Conservation (phyloP, 2,888 invertebrate species). For the Sinopyrophorus schimmeli region DNA sequence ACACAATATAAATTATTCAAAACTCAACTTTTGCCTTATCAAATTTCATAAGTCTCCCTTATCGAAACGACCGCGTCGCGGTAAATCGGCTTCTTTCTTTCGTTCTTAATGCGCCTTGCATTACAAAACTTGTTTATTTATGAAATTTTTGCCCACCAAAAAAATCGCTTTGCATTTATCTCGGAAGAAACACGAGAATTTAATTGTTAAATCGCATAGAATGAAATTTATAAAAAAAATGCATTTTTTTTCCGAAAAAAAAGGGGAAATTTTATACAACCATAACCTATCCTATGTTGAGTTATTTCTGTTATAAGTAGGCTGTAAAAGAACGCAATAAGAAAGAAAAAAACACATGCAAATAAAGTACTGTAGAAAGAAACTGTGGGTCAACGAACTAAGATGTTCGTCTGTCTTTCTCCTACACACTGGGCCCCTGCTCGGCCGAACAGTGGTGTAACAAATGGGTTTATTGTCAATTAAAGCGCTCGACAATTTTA, state of each 20-base stretch:
- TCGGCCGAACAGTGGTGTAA: constrained; percentile 25
- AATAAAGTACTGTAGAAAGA: constrained; percentile 58
- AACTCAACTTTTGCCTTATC: not conserved
- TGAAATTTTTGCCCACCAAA: too few species aligned
- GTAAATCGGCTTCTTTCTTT: too few species aligned
- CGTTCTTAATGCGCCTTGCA: too few species aligned
- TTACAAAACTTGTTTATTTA: too few species aligned
- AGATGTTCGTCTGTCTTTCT: constrained; percentile 53
- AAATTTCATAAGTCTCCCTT: not conserved
- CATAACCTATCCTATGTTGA: constrained; percentile 56
- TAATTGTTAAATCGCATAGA: too few species aligned
- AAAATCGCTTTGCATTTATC: too few species aligned
- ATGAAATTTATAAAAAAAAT: too few species aligned
- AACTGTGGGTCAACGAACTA: constrained; percentile 56
- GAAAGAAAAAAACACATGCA: constrained; percentile 56
- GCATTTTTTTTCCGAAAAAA: constrained; percentile 30
- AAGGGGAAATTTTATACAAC: constrained; percentile 46
- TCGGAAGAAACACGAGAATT: too few species aligned
- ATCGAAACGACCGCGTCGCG: too few species aligned
- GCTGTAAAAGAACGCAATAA: constrained; percentile 55
- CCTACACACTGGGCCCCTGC: constrained; percentile 49
- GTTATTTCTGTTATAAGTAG: constrained; percentile 57
- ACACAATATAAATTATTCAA: constrained; percentile 15
- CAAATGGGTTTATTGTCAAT: too few species aligned
- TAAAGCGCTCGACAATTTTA: too few species aligned